Conservation (phyloP, 2,113 vertebrate species). For the Austrofundulus limnaeus region DNA sequence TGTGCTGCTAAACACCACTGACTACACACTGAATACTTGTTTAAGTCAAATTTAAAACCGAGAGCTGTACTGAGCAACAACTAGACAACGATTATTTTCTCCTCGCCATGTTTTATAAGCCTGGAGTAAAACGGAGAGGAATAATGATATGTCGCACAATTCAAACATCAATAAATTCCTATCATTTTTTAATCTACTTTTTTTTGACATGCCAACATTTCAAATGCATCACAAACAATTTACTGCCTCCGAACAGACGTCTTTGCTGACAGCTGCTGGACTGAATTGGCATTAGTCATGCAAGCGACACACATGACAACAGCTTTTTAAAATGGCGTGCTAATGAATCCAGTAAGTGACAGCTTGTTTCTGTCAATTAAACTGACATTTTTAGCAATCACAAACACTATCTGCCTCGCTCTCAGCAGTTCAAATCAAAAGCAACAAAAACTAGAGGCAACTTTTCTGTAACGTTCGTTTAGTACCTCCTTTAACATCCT, state of each 20-base stretch:
- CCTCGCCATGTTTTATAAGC: not conserved
- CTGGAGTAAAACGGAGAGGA: slow-evolving; percentile 32
- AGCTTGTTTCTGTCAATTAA: slow-evolving; percentile 40
- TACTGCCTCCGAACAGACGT: slow-evolving; percentile 23
- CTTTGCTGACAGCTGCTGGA: slow-evolving; percentile 51
- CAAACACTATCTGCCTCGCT: slow-evolving; percentile 24
- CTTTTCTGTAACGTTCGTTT: slow-evolving; percentile 18
- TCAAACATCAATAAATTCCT: slow-evolving; percentile 42
- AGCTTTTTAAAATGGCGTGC: slow-evolving; percentile 15
- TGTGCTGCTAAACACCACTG: slow-evolving; percentile 2
- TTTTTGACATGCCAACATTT: slow-evolving; percentile 44
- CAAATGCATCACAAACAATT: slow-evolving; percentile 36
- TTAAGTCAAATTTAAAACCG: slow-evolving; percentile 19
- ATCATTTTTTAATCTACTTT: slow-evolving; percentile 30
- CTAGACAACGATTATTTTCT: slow-evolving; percentile 19
- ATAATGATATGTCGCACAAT: slow-evolving; percentile 34
- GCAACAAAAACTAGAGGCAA: slow-evolving; percentile 28
- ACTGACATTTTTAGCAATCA: slow-evolving; percentile 33
- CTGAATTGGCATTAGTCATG: slow-evolving; percentile 29
- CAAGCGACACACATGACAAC: slow-evolving; percentile 21
- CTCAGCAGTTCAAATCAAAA: slow-evolving; percentile 27
- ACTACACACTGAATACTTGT: slow-evolving; percentile 9
- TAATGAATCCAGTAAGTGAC: slow-evolving; percentile 23
- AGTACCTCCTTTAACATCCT: slow-evolving; percentile 16
- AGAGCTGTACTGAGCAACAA: slow-evolving; percentile 11